phyloP scores from a whole-genome alignment of 1,140 invertebrate species.

The Pentalonia nigronervosa region DNA sequence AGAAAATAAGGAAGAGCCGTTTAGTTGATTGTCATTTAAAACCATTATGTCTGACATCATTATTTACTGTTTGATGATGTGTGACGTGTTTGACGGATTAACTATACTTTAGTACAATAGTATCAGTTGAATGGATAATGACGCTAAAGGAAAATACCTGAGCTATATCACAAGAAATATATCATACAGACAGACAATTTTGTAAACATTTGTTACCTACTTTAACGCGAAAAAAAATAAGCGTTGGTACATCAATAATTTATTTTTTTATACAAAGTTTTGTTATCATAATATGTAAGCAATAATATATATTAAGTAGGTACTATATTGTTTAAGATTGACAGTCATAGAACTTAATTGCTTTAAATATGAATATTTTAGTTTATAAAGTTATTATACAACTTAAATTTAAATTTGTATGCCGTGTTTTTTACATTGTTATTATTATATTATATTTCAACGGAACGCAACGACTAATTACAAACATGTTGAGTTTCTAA shows the following conservation, averaged over 20 bases:
- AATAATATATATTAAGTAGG: not conserved
- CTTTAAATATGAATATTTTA: not conserved
- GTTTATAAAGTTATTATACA: not conserved
- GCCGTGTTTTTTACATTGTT: not conserved
- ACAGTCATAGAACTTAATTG: not conserved
- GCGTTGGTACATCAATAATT: not conserved
- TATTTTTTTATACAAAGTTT: not conserved
- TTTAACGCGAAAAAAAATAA: not conserved
- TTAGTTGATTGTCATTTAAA: conserved; percentile 23
- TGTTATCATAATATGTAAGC: not conserved
- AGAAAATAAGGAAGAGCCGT: not conserved
- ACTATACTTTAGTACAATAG: not conserved
- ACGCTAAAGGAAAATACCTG: not conserved
- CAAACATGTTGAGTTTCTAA: not conserved
- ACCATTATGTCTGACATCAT: not conserved
- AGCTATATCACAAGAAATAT: not conserved
- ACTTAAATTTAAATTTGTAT: not conserved
- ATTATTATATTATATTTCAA: not conserved
- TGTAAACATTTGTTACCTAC: not conserved
- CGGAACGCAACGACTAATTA: not conserved
- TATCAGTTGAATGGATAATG: not conserved
- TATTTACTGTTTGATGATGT: not conserved
- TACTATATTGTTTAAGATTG: not conserved
- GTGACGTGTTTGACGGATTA: not conserved
- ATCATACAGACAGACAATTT: not conserved